These are phyloP conservation scores for Dynastes grantii DNA, from an alignment of 2,888 invertebrate species.

Conservation along the genomic window DNA sequence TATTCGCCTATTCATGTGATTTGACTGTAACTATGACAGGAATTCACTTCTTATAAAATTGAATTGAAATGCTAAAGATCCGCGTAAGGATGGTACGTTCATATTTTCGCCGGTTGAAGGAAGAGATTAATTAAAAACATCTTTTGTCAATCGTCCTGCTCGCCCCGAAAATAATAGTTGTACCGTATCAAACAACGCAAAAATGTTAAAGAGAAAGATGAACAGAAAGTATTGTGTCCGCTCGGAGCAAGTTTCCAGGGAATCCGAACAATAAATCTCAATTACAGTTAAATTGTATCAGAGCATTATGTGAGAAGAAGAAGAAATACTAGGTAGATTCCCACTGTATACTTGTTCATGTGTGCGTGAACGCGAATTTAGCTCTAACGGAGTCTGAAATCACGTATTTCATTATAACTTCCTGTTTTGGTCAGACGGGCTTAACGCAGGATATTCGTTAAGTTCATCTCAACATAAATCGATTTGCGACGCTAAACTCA, in stretches of 20 bases:
- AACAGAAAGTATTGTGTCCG: conserved; percentile 30
- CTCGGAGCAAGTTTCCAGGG: conserved; percentile 33
- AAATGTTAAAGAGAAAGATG: conserved; percentile 21
- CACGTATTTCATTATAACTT: conserved; percentile 52
- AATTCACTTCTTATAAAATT: no score
- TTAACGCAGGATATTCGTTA: conserved; percentile 52
- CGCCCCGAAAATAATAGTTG: conserved; percentile 36
- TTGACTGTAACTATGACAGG: no score
- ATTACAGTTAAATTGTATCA: conserved; percentile 49
- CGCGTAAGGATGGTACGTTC: conserved; percentile 4
- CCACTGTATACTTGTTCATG: no score
- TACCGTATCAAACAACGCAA: conserved; percentile 18
- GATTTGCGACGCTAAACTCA: conserved; percentile 57
- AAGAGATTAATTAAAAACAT: conserved; percentile 34
- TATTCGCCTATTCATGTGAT: no score
- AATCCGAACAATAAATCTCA: conserved; percentile 48
- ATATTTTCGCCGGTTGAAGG: conserved; percentile 21
- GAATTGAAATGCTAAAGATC: not conserved
- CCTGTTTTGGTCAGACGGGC: conserved; percentile 49
- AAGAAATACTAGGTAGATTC: conserved; percentile 17
- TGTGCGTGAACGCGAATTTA: not conserved
- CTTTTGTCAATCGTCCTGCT: conserved; percentile 23
- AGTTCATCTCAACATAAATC: conserved; percentile 53
- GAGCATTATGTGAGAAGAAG: conserved; percentile 35
- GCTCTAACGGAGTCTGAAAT: conserved; percentile 27